Evolutionary conservation across 1,140 invertebrate species (phyloP), one percentile per base, ranked within the genome.

Genomic region (Neodiprion fabricii): DNA sequence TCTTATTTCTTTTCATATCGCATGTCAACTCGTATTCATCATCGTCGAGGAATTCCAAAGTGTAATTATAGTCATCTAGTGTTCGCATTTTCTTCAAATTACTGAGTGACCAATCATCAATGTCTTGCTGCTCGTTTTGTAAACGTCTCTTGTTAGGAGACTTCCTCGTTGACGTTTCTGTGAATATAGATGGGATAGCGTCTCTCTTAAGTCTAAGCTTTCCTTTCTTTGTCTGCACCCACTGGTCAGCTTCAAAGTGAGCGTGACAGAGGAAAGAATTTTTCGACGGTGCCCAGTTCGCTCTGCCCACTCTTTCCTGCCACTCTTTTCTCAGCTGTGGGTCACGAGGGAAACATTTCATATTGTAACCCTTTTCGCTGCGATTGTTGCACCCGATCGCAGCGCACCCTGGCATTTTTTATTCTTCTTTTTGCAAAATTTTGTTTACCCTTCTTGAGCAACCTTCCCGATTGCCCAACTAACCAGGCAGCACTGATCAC

Each of bases 281-380:
- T 48, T 87, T 86, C 0, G 86, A 87, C 67, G 86, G 86, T 73
- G 85, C 82, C 86, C 86, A 87, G 75, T 86, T 84, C 11, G 82
- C 86, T 61, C 86, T 83, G 21, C 82, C 83, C 4, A 87, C 86
- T 67, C 80, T 79, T 65, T 87, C 81, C 72, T 86, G 84, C 86
- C 86, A 87, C 67, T 87, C 80, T 77, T 85, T 82, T 71, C 86
- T 79, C 2, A 87, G 49, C 1, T 78, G 80, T 74, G 84, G 82
- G 74, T 87, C 81, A 10, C 86, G 84, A 21, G 86, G 86, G 73
- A 87, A 87, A 82, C 85, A 87, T 80, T 87, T 87, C 86, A 87
- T 87, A 74, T 84, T 86, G 70, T 81, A 87, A 72, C 86, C 86
- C 28, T 86, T 87, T 61, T 87, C 86, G 67, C 86, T 87, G 21